Percentiles rank a stretch among this genome's conserved stretches.
Evolutionary conservation across 2,797 vertebrate genomes (phyloP).

Genomic region (Channa striata): DNA sequence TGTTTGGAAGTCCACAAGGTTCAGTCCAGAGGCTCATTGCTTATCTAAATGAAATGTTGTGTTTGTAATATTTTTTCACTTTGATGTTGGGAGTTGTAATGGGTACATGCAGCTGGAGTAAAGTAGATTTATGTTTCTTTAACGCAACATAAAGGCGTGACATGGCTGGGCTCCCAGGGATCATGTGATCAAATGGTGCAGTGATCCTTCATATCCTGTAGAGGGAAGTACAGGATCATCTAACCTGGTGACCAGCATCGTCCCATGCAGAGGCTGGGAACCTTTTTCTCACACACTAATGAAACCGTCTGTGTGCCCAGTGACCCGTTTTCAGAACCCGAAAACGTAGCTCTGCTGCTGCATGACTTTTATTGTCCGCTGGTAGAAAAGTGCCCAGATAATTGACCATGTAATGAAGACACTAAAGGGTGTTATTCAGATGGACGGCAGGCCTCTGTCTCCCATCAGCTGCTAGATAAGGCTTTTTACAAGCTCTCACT

Average conservation of each 20-base stretch:
- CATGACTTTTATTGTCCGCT: slow-evolving; percentile 38
- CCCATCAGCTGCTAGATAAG: slow-evolving; percentile 38
- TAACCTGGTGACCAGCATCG: background rate
- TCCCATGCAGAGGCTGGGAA: background rate
- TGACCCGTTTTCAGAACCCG: no score
- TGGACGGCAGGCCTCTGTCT: slow-evolving; percentile 24
- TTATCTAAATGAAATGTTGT: no score
- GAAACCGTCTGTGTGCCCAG: no score
- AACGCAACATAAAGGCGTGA: background rate
- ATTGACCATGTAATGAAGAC: slow-evolving; percentile 57
- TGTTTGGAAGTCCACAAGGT: no score
- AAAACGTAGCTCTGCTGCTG: slow-evolving; percentile 3
- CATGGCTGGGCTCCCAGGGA: no score
- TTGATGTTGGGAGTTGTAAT: background rate
- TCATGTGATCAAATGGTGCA: background rate
- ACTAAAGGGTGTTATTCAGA: slow-evolving; percentile 32
- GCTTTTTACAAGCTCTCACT: slow-evolving; percentile 44
- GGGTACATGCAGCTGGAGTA: background rate
- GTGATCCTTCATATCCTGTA: slow-evolving; percentile 36
- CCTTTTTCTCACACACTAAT: background rate
- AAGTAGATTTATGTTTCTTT: background rate
- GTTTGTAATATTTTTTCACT: no score
- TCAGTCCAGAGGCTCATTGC: no score
- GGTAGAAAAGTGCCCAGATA: slow-evolving; percentile 37
- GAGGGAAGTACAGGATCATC: slow-evolving; percentile 46